A percentile compares a stretch with the other conserved stretches of the same genome.
Evolutionary conservation across 2,797 vertebrate species (phyloP).

Genomic region (Dendrocincla tyrannina): DNA sequence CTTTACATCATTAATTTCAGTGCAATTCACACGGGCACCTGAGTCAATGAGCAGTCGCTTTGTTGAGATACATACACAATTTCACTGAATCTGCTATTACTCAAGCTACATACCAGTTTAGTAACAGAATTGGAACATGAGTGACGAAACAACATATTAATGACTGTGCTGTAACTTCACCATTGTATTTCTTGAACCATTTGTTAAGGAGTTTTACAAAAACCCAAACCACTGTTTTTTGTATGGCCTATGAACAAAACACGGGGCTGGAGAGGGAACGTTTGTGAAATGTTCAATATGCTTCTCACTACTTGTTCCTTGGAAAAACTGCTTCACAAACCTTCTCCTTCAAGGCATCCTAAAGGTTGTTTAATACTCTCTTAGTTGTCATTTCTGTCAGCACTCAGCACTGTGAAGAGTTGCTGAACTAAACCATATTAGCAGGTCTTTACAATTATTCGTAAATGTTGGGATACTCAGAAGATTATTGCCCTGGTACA

Average conservation of each 20-base stretch:
- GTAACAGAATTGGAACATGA: not conserved
- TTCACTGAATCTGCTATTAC: not conserved
- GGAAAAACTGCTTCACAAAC: not conserved
- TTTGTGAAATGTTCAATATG: not conserved
- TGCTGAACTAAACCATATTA: constrained; percentile 59
- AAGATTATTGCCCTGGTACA: constrained; percentile 39
- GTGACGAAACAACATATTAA: not conserved
- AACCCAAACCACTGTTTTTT: not conserved
- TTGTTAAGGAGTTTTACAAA: not conserved
- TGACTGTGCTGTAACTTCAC: not conserved
- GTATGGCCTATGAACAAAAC: accelerated
- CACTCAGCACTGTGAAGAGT: constrained; percentile 9
- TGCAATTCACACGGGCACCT: not conserved
- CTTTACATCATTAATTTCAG: not conserved
- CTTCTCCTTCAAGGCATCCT: constrained; percentile 7
- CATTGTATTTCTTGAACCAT: not conserved
- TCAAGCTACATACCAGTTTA: not conserved
- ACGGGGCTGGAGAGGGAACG: not conserved
- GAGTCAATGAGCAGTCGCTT: not conserved
- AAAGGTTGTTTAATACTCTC: not conserved
- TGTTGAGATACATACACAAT: not conserved
- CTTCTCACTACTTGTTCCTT: not conserved
- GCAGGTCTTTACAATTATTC: constrained; percentile 57
- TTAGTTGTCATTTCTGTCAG: constrained; percentile 22
- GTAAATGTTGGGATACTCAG: constrained; percentile 49